A percentile compares a stretch with the other conserved stretches of the same genome.
These are phyloP conservation scores for Columbina picui DNA, from an alignment of 2,113 vertebrate genomes.

Conservation along the genomic window DNA sequence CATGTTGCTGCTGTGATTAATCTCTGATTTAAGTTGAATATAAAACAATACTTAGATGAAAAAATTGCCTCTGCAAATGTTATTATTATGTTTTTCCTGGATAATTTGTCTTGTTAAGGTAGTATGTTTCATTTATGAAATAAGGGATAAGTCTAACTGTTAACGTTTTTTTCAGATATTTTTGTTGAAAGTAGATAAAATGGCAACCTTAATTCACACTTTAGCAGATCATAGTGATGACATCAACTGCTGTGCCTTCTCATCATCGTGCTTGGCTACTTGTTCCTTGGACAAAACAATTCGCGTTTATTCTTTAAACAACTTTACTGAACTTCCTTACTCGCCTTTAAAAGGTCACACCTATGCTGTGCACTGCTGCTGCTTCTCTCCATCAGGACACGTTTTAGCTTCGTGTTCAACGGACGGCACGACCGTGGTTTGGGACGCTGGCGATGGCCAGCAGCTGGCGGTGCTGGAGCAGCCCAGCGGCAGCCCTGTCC, in stretches of 20 bases:
- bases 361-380: slow-evolving; percentile 93
- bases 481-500: slow-evolving; percentile 85
- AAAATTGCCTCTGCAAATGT: neutral
- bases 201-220: slow-evolving; percentile 88
- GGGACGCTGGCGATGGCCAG: slow-evolving; percentile 79
- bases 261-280: slow-evolving; percentile 84
- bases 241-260: slow-evolving; percentile 91
- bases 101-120: neutral
- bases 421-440: slow-evolving; percentile 86
- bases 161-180: slow-evolving; percentile 54
- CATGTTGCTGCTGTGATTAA: neutral
- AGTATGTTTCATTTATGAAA: neutral
- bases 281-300: slow-evolving; percentile 94
- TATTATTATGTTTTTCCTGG: neutral
- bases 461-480: slow-evolving; percentile 84
- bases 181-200: slow-evolving; percentile 59
- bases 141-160: neutral
- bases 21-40: neutral
- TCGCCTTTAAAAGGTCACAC: slow-evolving; percentile 88
- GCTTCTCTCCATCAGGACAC: slow-evolving; percentile 88
- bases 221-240: slow-evolving; percentile 89
- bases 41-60: neutral
- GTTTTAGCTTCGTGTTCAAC: slow-evolving; percentile 91
- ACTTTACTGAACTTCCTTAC: slow-evolving; percentile 85
- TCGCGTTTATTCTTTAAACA: slow-evolving; percentile 79